Evolutionary conservation across 1,140 invertebrate genomes (phyloP).

Genomic region (Polypedilum pembai): DNA sequence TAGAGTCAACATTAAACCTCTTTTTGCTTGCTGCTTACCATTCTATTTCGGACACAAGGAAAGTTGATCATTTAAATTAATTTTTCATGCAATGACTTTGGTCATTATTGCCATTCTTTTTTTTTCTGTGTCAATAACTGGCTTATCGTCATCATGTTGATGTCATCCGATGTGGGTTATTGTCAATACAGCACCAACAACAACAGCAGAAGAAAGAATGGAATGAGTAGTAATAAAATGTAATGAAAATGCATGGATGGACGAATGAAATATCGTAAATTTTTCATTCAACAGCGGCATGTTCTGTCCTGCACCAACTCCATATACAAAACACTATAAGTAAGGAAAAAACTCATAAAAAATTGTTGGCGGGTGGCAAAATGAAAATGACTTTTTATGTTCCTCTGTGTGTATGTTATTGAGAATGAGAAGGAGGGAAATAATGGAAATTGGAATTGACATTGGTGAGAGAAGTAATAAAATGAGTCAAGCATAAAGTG

Average conservation of each 20-base stretch:
- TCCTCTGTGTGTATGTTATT: background rate
- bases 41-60: no score
- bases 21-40: no score
- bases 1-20: no score
- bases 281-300: constrained; percentile 17
- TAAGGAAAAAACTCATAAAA: background rate
- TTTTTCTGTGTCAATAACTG: no score
- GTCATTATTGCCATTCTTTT: no score
- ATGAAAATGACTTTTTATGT: constrained; percentile 14
- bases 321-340: background rate
- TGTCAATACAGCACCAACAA: no score
- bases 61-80: constrained; percentile 13
- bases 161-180: no score
- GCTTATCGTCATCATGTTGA: no score
- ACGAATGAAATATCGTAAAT: constrained; percentile 13
- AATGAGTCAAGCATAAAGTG: no score
- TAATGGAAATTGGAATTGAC: constrained; percentile 6
- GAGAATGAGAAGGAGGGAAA: background rate
- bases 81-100: background rate
- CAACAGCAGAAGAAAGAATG: no score
- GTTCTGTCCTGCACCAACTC: background rate
- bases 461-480: background rate
- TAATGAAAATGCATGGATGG: constrained; percentile 12
- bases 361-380: constrained; percentile 13
- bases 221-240: no score